A percentile compares a stretch with the other conserved stretches of the same genome.
These are phyloP conservation scores for Pseudomugil tenellus DNA, from an alignment of 2,797 vertebrate species.

Conservation along the genomic window DNA sequence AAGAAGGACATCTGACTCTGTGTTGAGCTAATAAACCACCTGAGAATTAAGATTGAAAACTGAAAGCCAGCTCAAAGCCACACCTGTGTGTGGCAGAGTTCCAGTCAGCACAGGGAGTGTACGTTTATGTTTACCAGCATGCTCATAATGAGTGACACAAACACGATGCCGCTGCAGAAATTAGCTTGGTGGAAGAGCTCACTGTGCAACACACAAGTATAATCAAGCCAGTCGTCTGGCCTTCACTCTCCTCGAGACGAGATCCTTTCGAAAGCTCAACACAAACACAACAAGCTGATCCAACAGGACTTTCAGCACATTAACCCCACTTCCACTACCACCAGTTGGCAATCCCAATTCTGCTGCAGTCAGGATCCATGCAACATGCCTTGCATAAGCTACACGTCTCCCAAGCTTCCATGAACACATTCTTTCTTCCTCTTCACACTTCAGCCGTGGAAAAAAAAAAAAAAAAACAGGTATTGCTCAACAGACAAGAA, in stretches of 20 bases:
- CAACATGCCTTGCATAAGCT: constrained; percentile 41
- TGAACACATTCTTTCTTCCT: constrained; percentile 61
- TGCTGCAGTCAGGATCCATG: constrained; percentile 21
- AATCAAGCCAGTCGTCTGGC: constrained; percentile 6
- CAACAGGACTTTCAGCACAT: constrained; percentile 19
- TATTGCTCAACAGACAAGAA: constrained; percentile 85
- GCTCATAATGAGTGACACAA: constrained; percentile 23
- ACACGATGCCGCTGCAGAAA: constrained; percentile 35
- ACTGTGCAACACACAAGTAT: constrained; percentile 3
- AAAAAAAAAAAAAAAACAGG: constrained; percentile 73
- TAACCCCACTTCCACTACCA: not conserved
- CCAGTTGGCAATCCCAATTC: constrained; percentile 15
- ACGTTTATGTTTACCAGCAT: constrained; percentile 50
- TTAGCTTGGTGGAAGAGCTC: not conserved
- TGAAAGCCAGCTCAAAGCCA: constrained; percentile 62
- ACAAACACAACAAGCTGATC: constrained; percentile 41
- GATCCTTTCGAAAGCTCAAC: constrained; percentile 29
- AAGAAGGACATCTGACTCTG: constrained; percentile 21
- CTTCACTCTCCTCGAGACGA: constrained; percentile 7
- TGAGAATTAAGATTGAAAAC: constrained; percentile 33
- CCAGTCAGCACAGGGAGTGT: constrained; percentile 77
- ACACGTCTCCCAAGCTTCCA: constrained; percentile 37
- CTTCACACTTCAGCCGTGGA: constrained; percentile 33
- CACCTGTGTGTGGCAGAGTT: constrained; percentile 74
- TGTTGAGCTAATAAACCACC: constrained; percentile 17